These are phyloP conservation scores for Pseudolycoriella hygida DNA, from an alignment of 2,888 invertebrate genomes.

Conservation along the genomic window DNA sequence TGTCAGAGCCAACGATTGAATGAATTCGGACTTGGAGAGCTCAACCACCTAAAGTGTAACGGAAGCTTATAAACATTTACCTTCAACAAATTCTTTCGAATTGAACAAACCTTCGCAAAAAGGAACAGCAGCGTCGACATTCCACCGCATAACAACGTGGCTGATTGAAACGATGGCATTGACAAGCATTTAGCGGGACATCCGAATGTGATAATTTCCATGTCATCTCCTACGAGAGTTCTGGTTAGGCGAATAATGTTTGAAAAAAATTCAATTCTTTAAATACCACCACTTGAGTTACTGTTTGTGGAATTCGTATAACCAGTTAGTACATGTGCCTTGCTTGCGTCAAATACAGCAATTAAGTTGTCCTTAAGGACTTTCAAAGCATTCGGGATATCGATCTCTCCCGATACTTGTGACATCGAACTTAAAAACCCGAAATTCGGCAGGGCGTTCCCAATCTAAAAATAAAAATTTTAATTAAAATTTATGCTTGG, in stretches of 20 bases:
- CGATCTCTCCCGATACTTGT: constrained; percentile 11
- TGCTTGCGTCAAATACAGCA: constrained; percentile 42
- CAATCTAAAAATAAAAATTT: constrained; percentile 12
- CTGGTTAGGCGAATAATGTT: background rate
- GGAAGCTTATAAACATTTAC: no score
- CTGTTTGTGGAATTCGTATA: constrained; percentile 13
- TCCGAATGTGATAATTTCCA: constrained; percentile 23
- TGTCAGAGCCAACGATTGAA: constrained; percentile 44
- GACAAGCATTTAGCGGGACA: constrained; percentile 16
- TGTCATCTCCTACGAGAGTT: constrained; percentile 15
- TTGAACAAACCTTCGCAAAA: constrained; percentile 40
- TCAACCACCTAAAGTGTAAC: constrained; percentile 43
- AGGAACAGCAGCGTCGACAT: constrained; percentile 44
- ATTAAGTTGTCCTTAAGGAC: constrained; percentile 42
- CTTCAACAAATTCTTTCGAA: background rate
- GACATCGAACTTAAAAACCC: constrained; percentile 21
- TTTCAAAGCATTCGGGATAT: constrained; percentile 25
- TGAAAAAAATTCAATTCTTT: background rate
- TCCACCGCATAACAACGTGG: constrained; percentile 34
- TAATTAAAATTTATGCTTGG: no score
- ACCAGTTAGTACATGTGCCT: constrained; percentile 34
- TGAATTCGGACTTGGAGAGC: constrained; percentile 34
- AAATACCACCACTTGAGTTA: no score
- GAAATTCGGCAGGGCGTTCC: constrained; percentile 24
- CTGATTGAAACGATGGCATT: constrained; percentile 22